Conservation (phyloP, 1,140 invertebrate species). For the Penaeus indicus region DNA sequence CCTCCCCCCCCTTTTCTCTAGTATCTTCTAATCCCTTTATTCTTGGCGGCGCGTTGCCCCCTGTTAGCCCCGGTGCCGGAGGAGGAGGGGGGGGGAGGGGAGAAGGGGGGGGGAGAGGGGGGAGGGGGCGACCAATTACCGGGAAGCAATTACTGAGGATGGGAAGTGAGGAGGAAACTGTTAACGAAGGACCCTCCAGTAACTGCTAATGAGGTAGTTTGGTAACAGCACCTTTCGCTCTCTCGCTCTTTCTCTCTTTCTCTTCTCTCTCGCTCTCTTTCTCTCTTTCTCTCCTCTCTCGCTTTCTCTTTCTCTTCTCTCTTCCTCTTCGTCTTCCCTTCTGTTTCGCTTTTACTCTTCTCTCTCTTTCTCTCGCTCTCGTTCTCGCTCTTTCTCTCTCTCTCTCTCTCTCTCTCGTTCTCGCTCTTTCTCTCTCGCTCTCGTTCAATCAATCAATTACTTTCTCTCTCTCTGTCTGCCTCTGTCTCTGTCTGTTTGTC, state of each 20-base stretch:
- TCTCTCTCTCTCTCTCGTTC: background rate
- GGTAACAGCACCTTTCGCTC: slow-evolving; percentile 56
- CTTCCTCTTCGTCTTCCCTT: slow-evolving; percentile 3
- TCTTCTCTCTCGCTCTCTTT: background rate
- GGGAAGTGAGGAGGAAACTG: slow-evolving; percentile 63
- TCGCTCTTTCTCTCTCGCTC: too few relatives aligned
- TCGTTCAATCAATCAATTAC: too few relatives aligned
- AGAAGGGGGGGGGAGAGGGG: background rate
- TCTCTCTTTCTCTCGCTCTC: too few relatives aligned
- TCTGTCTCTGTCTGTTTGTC: too few relatives aligned
- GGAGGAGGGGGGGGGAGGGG: slow-evolving; percentile 18
- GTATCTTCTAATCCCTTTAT: slow-evolving; percentile 53
- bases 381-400: background rate
- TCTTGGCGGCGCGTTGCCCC: slow-evolving; percentile 46
- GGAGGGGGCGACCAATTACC: slow-evolving; percentile 56
- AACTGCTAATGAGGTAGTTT: slow-evolving; percentile 63
- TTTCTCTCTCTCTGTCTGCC: slow-evolving; percentile 3
- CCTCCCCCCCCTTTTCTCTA: background rate
- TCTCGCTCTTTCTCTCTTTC: slow-evolving; percentile 49
- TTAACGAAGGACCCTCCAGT: slow-evolving; percentile 62
- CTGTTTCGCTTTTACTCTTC: background rate
- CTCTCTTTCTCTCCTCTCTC: background rate
- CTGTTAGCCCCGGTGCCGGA: slow-evolving; percentile 32
- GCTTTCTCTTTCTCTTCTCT: slow-evolving; percentile 11
- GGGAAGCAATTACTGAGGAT: slow-evolving; percentile 61